Evolutionary conservation across 2,797 vertebrate species (phyloP), one percentile per base, ranked within the genome.

Genomic region (Pristis pectinata): DNA sequence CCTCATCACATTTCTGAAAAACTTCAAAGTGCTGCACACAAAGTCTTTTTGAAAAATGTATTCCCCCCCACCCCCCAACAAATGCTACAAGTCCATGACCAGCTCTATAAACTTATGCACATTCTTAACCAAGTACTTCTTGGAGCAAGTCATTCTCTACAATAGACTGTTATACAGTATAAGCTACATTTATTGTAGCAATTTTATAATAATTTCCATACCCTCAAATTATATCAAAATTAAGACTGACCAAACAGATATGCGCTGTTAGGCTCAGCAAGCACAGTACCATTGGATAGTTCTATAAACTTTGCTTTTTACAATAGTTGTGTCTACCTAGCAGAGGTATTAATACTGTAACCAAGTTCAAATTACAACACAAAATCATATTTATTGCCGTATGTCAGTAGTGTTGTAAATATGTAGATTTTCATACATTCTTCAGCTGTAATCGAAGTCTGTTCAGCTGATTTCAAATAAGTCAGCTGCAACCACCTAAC

Each of bases 71-170:
- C 61, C n/a, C n/a, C 83, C 59, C 56, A 30, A 91, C 64, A 67
- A 87, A 67, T 91, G 85, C 34, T 59, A 89, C n/a, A 37, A 72
- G 9, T 74, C 70, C 5, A 74, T 44, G 44, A 9, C 92, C 74
- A 93, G 67, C 92, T 70, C 70, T 94, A 30, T 94, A 94, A 94
- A 76, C 94, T 24, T 94, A 94, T 94, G 92, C 92, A 94, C 49
- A 53, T 72, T 93, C 70, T 74, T 74, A 94, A 53, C 70, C 49
- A 94, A 94, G 30, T n/a, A 76, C 70, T 76, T 76, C 30, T 76
- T 72, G 72, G 30, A 76, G 49, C 41, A 94, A 76, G 10, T n/a
- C 72, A 44, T n/a, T 94, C 49, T 76, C 27, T 56, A 93, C 30
- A 34, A 94, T 44, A 34, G 44, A 94, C 30, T 74, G 92, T 67